Base-by-base conservation (phyloP, 2,113 vertebrate genomes). In the Nansenia antarctica region DNA sequence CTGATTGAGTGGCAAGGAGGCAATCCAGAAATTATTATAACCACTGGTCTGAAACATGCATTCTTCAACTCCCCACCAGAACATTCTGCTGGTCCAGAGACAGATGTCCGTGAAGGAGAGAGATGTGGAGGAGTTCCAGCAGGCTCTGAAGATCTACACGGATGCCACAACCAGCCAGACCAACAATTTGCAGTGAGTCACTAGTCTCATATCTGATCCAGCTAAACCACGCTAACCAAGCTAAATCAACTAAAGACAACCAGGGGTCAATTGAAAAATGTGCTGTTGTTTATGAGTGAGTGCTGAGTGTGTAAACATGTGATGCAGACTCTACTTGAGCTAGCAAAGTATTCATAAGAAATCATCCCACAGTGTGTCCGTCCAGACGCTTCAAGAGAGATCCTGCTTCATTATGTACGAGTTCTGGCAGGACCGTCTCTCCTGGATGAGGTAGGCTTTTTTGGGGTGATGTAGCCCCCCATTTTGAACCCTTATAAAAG, bases 61-160 rank as follows among this genome's bases (percentile, higher is more conserved):
- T 24, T 3, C 49, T 20, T 27, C 24, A 26, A 11, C 15, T 58
- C 27, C 29, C 14, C 26, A 2, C n/a, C 90, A 99, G 96, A 94
- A 95, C 86, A 95, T 99, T 85, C 91, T 99, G 69, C 91, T 98
- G 88, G 94, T 95, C 2, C 97, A 99, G 90, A 94, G 95, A 81
- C 94, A 97, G 90, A 92, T 98, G 86, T 90, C 89, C 0, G 95
- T 97, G 87, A 84, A 79, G 0, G 91, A 92, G 8, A 87, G 82
- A 1, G 69, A 93, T 78, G 54, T 94, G 9, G 92, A 94, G 73
- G 90, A 94, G 70, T 98, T 99, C 68, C 92, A 78, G 67, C 92
- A 90, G 63, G 93, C 94, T 2, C 90, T 97, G 78, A 87, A 92
- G 68, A 92, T 90, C 87, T 99, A 98, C 29, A 76, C 86, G 2